A percentile compares a stretch with the other conserved stretches of the same genome.
Evolutionary conservation across 2,888 invertebrate genomes (phyloP).

Genomic region (Dexiosoma caninum): DNA sequence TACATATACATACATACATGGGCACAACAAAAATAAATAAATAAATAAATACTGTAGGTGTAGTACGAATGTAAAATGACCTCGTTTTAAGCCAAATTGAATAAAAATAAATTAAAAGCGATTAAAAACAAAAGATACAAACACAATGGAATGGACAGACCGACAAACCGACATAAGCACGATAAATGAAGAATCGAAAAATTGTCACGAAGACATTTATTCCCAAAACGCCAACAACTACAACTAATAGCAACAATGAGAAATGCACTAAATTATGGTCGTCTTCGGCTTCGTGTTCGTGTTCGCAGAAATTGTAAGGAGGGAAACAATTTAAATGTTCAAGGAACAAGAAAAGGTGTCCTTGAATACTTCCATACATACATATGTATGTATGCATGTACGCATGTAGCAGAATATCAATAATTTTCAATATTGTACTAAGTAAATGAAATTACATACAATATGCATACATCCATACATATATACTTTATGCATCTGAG

Average conservation of each 20-base stretch:
- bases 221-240: slow-evolving; percentile 50
- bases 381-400: neutral
- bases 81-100: slow-evolving; percentile 62
- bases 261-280: slow-evolving; percentile 35
- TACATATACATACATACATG: neutral
- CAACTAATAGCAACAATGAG: slow-evolving; percentile 14
- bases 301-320: slow-evolving; percentile 13
- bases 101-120: slow-evolving; percentile 52
- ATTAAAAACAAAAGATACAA: slow-evolving; percentile 53
- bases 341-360: slow-evolving; percentile 44
- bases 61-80: slow-evolving; percentile 54
- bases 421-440: no score
- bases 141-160: slow-evolving; percentile 33
- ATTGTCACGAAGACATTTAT: slow-evolving; percentile 48
- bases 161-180: neutral
- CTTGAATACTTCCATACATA: slow-evolving; percentile 37
- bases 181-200: slow-evolving; percentile 41
- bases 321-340: neutral
- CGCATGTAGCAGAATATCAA: neutral
- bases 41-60: slow-evolving; percentile 18
- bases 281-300: neutral
- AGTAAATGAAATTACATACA: no score
- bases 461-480: neutral
- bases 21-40: neutral
- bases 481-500: neutral